These are phyloP conservation scores for Molossus molossus DNA, from an alignment of 2,797 vertebrate genomes.

Conservation along the genomic window DNA sequence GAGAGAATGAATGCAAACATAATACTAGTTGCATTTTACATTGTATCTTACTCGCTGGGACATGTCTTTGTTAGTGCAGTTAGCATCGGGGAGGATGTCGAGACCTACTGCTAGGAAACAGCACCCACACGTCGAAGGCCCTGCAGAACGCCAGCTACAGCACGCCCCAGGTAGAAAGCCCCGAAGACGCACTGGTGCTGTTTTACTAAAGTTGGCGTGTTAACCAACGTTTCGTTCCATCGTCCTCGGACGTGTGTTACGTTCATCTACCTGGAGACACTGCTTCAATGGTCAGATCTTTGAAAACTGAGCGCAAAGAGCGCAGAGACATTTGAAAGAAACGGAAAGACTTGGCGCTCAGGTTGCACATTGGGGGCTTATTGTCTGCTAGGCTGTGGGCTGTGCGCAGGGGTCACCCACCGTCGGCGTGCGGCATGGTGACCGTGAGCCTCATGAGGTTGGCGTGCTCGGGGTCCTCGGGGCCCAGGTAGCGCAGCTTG, in stretches of 20 bases:
- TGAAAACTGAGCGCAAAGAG: not conserved
- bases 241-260: not conserved
- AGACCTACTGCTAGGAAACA: not conserved
- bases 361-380: not conserved
- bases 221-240: not conserved
- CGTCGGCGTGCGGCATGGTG: conserved; percentile 97
- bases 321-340: not conserved
- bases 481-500: conserved; percentile 95
- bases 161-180: too few species aligned
- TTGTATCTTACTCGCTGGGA: not conserved
- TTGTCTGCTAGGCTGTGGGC: too few species aligned
- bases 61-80: not conserved
- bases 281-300: not conserved
- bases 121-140: not conserved
- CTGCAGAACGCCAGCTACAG: too few species aligned
- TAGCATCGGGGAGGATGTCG: not conserved
- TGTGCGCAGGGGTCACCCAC: conserved; percentile 87
- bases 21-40: not conserved
- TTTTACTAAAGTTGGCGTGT: not conserved
- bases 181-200: too few species aligned
- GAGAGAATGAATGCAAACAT: not conserved
- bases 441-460: conserved; percentile 97
- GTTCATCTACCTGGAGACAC: not conserved
- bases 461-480: conserved; percentile 93
- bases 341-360: not conserved